Base-by-base conservation (phyloP, 2,797 vertebrate genomes). In the Crocodylus rhombifer region DNA sequence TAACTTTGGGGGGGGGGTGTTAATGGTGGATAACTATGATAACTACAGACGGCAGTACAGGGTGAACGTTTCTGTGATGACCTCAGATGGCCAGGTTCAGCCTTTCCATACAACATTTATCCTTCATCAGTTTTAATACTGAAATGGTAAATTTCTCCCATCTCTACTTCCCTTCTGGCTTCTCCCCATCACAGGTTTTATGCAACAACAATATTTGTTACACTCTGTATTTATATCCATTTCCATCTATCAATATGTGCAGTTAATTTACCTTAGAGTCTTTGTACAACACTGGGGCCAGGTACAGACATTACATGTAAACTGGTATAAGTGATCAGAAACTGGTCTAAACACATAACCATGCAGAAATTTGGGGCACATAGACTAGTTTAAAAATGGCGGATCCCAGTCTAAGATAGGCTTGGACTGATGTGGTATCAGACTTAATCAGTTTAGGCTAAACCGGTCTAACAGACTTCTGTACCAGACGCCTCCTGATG, bases 281-380 rank as follows among this genome's bases (percentile, higher is more conserved):
- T 87, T 78, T 81, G 55, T 88, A 73, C 74, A 91, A 80, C 88
- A 83, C 96, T 95, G 95, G 96, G 95, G 95, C 95, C 95, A 97
- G 42, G 42, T 42, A 10, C 42, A 42, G 42, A 42, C 9, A 42
- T 42, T 42, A 10, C 42, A 42, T 42, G 42, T 42, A 42, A 42
- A 42, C 42, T 42, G 9, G 42, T 42, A 42, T 42, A 42, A 42
- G 9, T 42, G 42, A 42, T 42, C 42, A 10, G 7, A 42, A 42
- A 42, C 42, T 42, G 42, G 42, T 10, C 42, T 42, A 42, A 42
- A 42, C 42, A 42, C 42, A 10, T 42, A 42, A 42, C 42, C 42
- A 42, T 42, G 10, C 42, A 42, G 42, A 42, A 42, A 42, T 42
- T 9, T 42, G 42, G 42, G 42, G 42, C 42, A 42, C 42, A 42